Conservation (phyloP, 1,140 invertebrate genomes). For the Phenacoccus solenopsis region DNA sequence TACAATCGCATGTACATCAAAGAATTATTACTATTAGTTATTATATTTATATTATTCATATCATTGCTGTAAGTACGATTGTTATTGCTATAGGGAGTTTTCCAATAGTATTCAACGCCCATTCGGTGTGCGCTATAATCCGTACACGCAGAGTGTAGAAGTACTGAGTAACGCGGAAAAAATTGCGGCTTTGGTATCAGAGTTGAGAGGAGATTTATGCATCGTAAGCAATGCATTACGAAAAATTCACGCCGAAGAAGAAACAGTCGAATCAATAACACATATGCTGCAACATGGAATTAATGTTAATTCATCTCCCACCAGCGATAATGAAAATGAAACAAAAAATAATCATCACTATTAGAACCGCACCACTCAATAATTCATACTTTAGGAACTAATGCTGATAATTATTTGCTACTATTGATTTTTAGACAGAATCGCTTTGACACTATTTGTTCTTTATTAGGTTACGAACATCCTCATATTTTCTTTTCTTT, state of each 20-base stretch:
- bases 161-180: slow-evolving; percentile 91
- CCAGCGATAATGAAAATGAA: slow-evolving; percentile 6
- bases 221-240: slow-evolving; percentile 87
- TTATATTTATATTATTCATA: too few species aligned
- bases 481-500: too few species aligned
- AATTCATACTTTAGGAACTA: too few species aligned
- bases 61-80: too few species aligned
- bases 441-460: too few species aligned
- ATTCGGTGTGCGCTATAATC: slow-evolving; percentile 93
- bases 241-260: slow-evolving; percentile 73
- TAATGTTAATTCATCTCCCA: slow-evolving; percentile 22
- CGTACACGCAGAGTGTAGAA: slow-evolving; percentile 95
- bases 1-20: too few species aligned
- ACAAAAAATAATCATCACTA: too few species aligned
- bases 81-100: slow-evolving; percentile 77
- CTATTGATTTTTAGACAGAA: too few species aligned
- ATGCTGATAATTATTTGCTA: too few species aligned
- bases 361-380: too few species aligned
- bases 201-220: slow-evolving; percentile 85
- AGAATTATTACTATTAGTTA: too few species aligned
- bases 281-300: slow-evolving; percentile 52
- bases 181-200: slow-evolving; percentile 88
- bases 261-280: slow-evolving; percentile 62
- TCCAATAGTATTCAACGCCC: slow-evolving; percentile 87
- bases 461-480: too few species aligned